phyloP scores from a whole-genome alignment of 2,113 vertebrate genomes.

The Prionailurus bengalensis region DNA sequence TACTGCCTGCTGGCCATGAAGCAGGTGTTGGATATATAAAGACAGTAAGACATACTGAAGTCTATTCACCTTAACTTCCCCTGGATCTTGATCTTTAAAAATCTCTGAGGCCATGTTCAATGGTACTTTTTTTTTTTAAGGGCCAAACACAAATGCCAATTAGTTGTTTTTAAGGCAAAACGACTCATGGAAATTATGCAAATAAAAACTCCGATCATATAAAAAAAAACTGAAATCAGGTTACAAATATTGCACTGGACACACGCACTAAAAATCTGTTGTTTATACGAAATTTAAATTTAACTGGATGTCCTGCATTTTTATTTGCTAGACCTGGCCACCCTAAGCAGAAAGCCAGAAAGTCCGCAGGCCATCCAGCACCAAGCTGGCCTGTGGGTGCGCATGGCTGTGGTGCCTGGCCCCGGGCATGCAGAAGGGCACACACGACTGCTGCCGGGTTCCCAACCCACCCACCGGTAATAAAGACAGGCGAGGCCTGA shows the following conservation, averaged over 20 bases:
- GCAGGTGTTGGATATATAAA: background rate
- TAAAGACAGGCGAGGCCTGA: background rate
- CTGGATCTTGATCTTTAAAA: background rate
- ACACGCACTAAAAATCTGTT: background rate
- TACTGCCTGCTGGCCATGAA: background rate
- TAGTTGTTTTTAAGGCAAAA: slow-evolving; percentile 41
- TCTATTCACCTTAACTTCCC: background rate
- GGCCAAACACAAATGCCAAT: background rate
- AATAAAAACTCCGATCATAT: slow-evolving; percentile 9
- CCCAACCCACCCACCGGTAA: background rate
- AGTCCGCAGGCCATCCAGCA: background rate
- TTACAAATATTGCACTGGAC: background rate
- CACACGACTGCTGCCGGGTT: background rate
- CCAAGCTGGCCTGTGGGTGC: background rate
- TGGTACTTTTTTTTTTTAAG: background rate
- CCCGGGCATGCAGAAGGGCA: background rate
- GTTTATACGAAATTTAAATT: slow-evolving; percentile 13
- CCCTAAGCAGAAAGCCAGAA: background rate
- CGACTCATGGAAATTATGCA: slow-evolving; percentile 2
- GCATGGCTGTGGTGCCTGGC: fast-evolving
- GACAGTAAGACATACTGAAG: background rate
- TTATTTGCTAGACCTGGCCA: background rate
- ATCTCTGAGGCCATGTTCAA: background rate
- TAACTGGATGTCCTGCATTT: background rate
- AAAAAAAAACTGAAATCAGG: slow-evolving; percentile 18